These are phyloP conservation scores for Avahi laniger DNA, from an alignment of 2,797 vertebrate species.

Conservation along the genomic window DNA sequence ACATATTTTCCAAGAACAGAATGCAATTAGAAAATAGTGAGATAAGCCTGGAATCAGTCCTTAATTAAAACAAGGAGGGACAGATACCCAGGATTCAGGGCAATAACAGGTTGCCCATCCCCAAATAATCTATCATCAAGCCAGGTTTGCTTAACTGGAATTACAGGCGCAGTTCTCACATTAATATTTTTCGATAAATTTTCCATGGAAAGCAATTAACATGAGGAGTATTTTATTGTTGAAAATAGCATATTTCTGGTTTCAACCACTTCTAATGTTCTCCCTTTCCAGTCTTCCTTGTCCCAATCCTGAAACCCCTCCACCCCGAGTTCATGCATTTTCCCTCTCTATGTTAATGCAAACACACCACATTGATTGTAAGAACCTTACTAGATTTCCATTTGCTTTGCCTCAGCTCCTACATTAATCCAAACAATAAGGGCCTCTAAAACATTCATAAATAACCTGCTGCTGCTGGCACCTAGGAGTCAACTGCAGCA, in stretches of 20 bases:
- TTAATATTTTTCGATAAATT: constrained; percentile 5
- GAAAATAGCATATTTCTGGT: constrained; percentile 51
- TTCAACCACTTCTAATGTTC: not conserved
- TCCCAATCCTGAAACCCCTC: constrained; percentile 1
- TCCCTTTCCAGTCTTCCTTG: constrained; percentile 3
- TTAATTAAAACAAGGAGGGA: constrained; percentile 47
- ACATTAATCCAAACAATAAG: constrained; percentile 89
- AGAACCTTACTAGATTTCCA: constrained; percentile 84
- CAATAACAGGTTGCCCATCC: not conserved
- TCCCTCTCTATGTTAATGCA: constrained; percentile 64
- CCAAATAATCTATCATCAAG: not conserved
- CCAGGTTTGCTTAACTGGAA: constrained; percentile 11
- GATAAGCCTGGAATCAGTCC: not conserved
- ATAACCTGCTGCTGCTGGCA: constrained; percentile 88
- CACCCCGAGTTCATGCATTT: constrained; percentile 62
- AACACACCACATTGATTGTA: constrained; percentile 78
- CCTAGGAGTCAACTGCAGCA: constrained; percentile 82
- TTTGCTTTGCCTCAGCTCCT: constrained; percentile 84
- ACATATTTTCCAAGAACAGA: constrained; percentile 6
- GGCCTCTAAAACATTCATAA: constrained; percentile 88
- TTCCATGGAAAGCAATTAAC: constrained; percentile 10
- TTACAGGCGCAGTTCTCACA: not conserved
- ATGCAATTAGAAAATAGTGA: not conserved
- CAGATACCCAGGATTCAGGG: not conserved
- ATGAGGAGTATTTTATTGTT: not conserved